Evolutionary conservation across 2,113 vertebrate species (phyloP).

Genomic region (Cavia aperea): DNA sequence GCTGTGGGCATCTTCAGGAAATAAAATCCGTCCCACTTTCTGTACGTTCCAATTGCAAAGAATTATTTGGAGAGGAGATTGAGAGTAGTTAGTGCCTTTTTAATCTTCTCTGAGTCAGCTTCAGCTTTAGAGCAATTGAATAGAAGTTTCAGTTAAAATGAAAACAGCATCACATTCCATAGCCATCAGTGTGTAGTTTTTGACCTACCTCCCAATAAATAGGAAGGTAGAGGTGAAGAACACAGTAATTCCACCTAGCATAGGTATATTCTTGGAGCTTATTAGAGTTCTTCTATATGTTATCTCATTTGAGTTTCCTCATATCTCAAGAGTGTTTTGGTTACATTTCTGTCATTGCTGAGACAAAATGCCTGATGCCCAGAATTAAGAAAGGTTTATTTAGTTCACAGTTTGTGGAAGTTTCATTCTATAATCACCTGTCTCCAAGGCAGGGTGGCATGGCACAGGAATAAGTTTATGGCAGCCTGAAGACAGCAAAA

Average conservation of each 20-base stretch:
- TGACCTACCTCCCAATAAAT: background rate
- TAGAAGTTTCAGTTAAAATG: background rate
- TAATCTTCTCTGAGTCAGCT: background rate
- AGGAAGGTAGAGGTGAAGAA: background rate
- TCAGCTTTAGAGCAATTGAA: background rate
- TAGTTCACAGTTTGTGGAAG: no score
- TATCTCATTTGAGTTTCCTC: background rate
- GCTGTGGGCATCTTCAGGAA: background rate
- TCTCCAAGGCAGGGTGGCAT: no score
- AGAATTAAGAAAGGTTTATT: no score
- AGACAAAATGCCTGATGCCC: no score
- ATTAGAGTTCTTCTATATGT: background rate
- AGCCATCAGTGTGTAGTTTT: background rate
- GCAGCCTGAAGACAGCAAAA: no score
- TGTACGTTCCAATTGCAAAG: background rate
- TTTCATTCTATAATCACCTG: no score
- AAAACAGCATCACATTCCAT: background rate
- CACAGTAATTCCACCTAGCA: background rate
- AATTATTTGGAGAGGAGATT: background rate
- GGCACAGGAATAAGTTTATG: no score
- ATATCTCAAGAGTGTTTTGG: background rate
- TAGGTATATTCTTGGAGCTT: background rate
- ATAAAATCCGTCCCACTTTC: background rate
- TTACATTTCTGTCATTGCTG: no score
- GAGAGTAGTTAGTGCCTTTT: background rate